Conservation (phyloP, 2,797 vertebrate species). For the Gila robusta region DNA sequence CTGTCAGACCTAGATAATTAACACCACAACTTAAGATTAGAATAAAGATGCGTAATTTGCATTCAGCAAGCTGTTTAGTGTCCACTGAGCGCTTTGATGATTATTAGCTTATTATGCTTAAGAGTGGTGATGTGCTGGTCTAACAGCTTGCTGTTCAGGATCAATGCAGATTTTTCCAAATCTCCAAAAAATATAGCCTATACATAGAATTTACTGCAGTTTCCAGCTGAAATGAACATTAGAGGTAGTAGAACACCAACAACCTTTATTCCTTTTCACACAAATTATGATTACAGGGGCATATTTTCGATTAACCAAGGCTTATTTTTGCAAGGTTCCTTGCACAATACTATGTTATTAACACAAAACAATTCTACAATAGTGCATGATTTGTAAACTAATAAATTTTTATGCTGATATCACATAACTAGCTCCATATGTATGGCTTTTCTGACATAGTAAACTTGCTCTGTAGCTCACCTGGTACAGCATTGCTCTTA, state of each 20-base stretch:
- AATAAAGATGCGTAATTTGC: constrained; percentile 47
- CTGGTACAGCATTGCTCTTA: neutral
- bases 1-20: constrained; percentile 33
- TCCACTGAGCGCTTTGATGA: constrained; percentile 40
- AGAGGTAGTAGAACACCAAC: neutral
- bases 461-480: neutral
- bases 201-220: neutral
- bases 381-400: neutral
- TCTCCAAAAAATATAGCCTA: neutral
- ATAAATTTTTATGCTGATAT: neutral
- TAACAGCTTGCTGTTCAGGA: constrained; percentile 2
- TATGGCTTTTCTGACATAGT: neutral
- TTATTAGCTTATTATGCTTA: constrained; percentile 50
- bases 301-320: neutral
- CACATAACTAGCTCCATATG: neutral
- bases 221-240: neutral
- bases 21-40: constrained; percentile 43
- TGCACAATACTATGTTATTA: neutral
- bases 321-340: neutral
- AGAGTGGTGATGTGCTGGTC: constrained; percentile 24
- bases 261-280: neutral
- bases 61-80: constrained; percentile 48
- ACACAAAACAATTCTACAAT: neutral
- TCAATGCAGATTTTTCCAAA: neutral
- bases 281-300: neutral